Percentiles rank a stretch among this genome's conserved stretches.
phyloP scores from a whole-genome alignment of 2,113 vertebrate species.

The Ardeotis arabs region DNA sequence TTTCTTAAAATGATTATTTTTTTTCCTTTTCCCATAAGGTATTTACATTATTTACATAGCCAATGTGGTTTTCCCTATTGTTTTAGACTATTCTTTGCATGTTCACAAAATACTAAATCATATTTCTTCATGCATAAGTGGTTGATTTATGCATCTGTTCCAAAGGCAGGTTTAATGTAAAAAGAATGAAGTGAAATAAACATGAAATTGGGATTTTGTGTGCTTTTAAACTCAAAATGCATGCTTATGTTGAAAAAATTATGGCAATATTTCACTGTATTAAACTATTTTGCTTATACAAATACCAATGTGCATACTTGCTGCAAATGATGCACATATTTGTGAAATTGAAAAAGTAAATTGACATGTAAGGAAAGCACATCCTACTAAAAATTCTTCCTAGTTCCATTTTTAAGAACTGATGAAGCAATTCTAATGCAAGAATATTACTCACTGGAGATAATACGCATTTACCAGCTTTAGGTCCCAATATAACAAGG shows the following conservation, averaged over 20 bases:
- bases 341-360: neutral
- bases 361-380: neutral
- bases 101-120: slow-evolving; percentile 36
- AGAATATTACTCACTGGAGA: neutral
- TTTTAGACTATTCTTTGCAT: slow-evolving; percentile 19
- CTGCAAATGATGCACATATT: neutral
- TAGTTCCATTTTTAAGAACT: neutral
- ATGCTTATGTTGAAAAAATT: slow-evolving; percentile 18
- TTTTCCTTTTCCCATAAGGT: neutral
- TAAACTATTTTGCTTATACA: neutral
- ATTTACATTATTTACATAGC: neutral
- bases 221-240: slow-evolving; percentile 25
- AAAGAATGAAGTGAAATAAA: slow-evolving; percentile 45
- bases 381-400: neutral
- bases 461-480: neutral
- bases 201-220: slow-evolving; percentile 1
- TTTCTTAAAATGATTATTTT: neutral
- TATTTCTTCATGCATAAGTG: slow-evolving; percentile 32
- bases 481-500: neutral
- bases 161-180: slow-evolving; percentile 34
- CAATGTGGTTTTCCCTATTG: neutral
- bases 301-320: neutral
- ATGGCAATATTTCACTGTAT: neutral
- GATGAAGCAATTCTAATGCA: neutral
- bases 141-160: slow-evolving; percentile 35